A percentile compares a stretch with the other conserved stretches of the same genome.
phyloP scores from a whole-genome alignment of 1,140 invertebrate genomes.

The Formica selysi region DNA sequence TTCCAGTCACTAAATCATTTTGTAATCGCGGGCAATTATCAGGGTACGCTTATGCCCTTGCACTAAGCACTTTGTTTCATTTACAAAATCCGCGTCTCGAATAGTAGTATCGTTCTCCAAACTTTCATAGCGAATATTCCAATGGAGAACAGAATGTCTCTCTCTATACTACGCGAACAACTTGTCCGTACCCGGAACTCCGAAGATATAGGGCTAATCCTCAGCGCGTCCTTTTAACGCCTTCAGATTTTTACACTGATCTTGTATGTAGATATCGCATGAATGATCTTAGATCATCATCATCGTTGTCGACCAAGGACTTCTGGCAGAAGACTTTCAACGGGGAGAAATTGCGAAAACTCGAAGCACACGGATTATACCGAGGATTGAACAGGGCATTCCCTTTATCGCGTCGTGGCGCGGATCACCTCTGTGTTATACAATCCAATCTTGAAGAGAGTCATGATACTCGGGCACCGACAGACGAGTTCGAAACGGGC shows the following conservation, averaged over 20 bases:
- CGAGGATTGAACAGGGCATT: constrained; percentile 21
- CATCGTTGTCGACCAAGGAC: background rate
- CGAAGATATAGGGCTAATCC: background rate
- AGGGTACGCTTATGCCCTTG: background rate
- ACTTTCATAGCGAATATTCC: background rate
- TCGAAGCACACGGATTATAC: background rate
- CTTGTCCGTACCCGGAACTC: background rate
- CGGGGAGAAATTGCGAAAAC: background rate
- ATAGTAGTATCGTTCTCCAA: background rate
- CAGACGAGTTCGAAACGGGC: constrained; percentile 79
- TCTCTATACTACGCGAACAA: background rate
- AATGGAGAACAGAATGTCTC: constrained; percentile 16
- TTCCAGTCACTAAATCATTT: constrained; percentile 50
- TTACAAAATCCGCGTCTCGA: background rate
- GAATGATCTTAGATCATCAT: constrained; percentile 36
- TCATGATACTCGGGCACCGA: constrained; percentile 68
- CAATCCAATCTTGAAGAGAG: constrained; percentile 59
- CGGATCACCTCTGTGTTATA: constrained; percentile 35
- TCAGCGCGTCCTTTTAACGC: background rate
- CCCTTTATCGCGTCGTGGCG: constrained; percentile 50
- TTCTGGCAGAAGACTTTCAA: background rate
- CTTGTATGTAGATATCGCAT: background rate
- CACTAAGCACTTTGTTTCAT: constrained; percentile 61
- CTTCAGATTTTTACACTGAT: constrained; percentile 9
- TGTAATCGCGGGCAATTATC: background rate